Conservation (phyloP, 2,113 vertebrate genomes). For the Catharus bicknelli region DNA sequence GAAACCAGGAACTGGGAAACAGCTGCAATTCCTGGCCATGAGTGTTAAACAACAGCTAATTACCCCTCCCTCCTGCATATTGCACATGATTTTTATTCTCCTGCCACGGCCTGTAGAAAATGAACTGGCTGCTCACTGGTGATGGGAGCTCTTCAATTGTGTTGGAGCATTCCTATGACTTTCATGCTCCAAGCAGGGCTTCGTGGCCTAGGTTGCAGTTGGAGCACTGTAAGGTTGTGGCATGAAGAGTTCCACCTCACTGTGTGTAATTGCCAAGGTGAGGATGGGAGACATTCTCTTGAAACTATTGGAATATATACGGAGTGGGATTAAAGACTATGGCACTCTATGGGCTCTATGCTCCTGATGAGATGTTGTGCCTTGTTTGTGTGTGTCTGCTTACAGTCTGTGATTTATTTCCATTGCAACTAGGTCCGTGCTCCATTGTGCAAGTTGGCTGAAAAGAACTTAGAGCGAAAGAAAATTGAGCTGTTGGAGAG, state of each 20-base stretch:
- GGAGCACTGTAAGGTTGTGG: not conserved
- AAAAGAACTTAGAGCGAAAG: not conserved
- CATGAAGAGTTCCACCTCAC: not conserved
- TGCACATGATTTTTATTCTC: not conserved
- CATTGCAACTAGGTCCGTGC: conserved; percentile 40
- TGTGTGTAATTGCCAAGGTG: not conserved
- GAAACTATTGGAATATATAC: not conserved
- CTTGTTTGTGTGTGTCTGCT: not conserved
- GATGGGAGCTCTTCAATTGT: not conserved
- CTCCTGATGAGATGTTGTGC: not conserved
- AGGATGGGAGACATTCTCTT: not conserved
- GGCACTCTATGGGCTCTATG: not conserved
- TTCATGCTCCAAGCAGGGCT: not conserved
- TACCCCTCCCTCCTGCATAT: not conserved
- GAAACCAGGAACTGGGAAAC: not conserved
- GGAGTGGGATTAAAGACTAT: not conserved
- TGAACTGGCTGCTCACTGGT: not conserved
- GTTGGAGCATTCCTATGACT: not conserved
- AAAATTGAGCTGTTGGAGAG: no score
- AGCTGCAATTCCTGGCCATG: not conserved
- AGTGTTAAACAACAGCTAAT: not conserved
- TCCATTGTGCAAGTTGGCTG: conserved; percentile 51
- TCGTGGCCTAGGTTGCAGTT: not conserved
- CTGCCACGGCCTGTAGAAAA: not conserved
- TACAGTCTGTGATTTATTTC: not conserved